Evolutionary conservation across 2,113 vertebrate species (phyloP), one percentile per base, ranked within the genome.

Genomic region (Leucoraja erinaceus): DNA sequence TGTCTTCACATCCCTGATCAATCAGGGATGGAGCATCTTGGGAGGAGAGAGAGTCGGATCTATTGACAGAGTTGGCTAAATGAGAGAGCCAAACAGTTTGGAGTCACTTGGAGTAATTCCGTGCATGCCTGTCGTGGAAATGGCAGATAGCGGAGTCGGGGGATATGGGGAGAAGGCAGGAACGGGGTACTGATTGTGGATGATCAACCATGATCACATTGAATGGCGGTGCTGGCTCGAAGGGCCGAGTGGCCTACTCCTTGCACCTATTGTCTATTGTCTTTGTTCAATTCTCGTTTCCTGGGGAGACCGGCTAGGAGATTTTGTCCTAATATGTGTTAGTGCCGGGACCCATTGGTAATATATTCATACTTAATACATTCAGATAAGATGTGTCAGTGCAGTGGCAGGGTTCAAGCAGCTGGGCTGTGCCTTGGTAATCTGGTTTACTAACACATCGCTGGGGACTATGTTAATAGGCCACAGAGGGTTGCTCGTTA

Each of bases 401-500:
- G 59, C 59, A 31, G 59, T 88, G 83, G 63, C 83, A 88, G 83
- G 14, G 83, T 66, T 66, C 83, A 88, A 18, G 83, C 28, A 88
- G 59, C 83, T 66, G 12, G 81, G 54, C 83, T 63, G 59, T 63
- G 61, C 83, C 59, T 88, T 63, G n/a, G 56, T 88, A 66, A 16
- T 14, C 59, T 66, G 31, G 83, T 88, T 88, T 88, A 88, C 59
- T 31, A 63, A 88, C 56, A 88, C n/a, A n/a, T 66, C 83, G n/a
- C 83, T 88, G 83, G 83, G 83, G 83, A 88, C 59, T 84, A 18
- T 8, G 83, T 88, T 88, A 88, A 88, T 88, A 63, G 83, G 59
- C n/a, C 56, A 31, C 83, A 61, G 83, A 56, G 91, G 70, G 72
- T 47, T 76, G 33, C 76, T 93, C 61, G 7, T 78, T 76, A 93